Percentiles rank a stretch among this genome's conserved stretches.
phyloP scores from a whole-genome alignment of 2,113 vertebrate genomes.

The Holacanthus passer region DNA sequence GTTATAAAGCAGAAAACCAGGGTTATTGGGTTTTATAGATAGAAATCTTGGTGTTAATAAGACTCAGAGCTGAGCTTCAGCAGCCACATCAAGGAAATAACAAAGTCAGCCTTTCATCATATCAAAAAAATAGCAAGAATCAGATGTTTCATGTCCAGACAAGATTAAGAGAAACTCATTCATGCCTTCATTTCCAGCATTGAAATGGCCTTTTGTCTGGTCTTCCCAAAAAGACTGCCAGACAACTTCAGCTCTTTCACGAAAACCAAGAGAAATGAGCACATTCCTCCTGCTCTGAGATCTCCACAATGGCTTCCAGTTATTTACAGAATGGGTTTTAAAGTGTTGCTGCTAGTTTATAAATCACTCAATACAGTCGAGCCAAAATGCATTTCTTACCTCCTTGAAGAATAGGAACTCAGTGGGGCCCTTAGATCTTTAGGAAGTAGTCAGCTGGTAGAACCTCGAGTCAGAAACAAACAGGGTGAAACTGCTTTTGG shows the following conservation, averaged over 20 bases:
- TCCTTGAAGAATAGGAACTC: not conserved
- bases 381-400: not conserved
- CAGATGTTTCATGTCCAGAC: too few relatives aligned
- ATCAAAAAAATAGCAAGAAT: not conserved
- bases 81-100: too few relatives aligned
- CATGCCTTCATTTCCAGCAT: not conserved
- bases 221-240: too few relatives aligned
- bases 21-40: too few relatives aligned
- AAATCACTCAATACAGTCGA: not conserved
- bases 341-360: not conserved
- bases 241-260: too few relatives aligned
- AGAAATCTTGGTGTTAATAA: not conserved
- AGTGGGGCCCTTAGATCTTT: not conserved
- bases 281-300: not conserved
- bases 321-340: not conserved
- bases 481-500: too few relatives aligned
- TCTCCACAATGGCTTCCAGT: not conserved
- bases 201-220: not conserved
- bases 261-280: too few relatives aligned
- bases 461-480: not conserved
- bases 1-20: not conserved
- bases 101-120: not conserved
- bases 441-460: not conserved
- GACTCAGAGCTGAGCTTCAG: not conserved
- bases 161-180: not conserved